Base-by-base conservation (phyloP, 2,888 invertebrate species). In the Drosophila parthenogenetica region DNA sequence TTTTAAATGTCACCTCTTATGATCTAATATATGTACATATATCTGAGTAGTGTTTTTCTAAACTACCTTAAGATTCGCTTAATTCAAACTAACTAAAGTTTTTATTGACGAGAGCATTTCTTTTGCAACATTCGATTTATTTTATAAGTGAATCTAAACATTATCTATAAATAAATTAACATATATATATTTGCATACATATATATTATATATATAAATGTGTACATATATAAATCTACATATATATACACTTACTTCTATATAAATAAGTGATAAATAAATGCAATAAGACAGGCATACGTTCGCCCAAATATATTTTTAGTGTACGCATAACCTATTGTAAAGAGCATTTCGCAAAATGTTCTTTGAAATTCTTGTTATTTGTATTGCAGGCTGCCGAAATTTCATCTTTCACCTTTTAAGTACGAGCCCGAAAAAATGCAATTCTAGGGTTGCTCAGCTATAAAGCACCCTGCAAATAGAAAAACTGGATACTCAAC, bases 11-110 rank as follows among this genome's bases (percentile, higher is more conserved):
- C 46, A 64, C 63, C 55, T 58, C 53, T 40, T 62, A 63, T 63
- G 49, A 64, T 45, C 46, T 64, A 49, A 42, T 62, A 43, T 57
- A 45, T 45, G 35, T 57, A 16, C 29, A 32, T 48, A 57, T 45
- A 46, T 57, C 49, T 46, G 53, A 61, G 45, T 60, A 51, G 65
- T 51, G 55, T 57, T 54, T 57, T 68, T 61, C 42, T 65, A 65
- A 73, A 69, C 68, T 73, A 91, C 91, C 91, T 90, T 87, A 87
- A 87, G 91, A 91, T 87, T 87, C 86, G 89, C 87, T 90, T 81
- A 90, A 88, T 91, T 89, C 82, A 89, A 89, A 90, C 90, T 87
- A 85, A 91, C 89, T 89, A 79, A 90, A 88, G 79, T 70, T 73
- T 51, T 61, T 74, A 76, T 75, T 64, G 69, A 67, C 60, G 70